Conservation (phyloP, 2,888 invertebrate species). For the Yponomeuta cagnagella region DNA sequence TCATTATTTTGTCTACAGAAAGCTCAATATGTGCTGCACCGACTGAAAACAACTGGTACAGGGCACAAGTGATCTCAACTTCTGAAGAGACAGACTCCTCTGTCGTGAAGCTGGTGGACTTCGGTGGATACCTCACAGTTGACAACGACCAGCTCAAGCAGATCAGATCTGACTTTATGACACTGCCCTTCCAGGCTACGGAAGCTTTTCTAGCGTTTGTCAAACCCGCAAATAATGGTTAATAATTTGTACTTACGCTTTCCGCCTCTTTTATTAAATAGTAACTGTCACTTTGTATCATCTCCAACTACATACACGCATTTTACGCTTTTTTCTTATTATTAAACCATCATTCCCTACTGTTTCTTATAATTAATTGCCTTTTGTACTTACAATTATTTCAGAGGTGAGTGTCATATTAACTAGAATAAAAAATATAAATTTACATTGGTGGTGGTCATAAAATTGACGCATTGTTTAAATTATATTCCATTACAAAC, state of each 20-base stretch:
- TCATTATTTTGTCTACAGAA: slow-evolving; percentile 60
- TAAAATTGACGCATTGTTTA: neutral
- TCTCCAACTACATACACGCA: no score
- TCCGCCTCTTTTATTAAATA: neutral
- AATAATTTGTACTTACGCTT: slow-evolving; percentile 25
- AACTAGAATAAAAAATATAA: neutral
- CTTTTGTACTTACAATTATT: neutral
- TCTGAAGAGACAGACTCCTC: slow-evolving; percentile 83
- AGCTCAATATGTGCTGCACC: slow-evolving; percentile 93
- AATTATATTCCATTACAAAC: no score
- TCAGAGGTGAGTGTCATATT: neutral
- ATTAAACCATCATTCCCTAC: neutral
- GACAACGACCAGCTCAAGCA: slow-evolving; percentile 88
- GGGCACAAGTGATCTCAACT: slow-evolving; percentile 85
- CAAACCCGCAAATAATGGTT: slow-evolving; percentile 83
- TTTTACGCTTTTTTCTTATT: neutral
- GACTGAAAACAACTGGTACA: slow-evolving; percentile 90
- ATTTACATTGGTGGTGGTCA: neutral
- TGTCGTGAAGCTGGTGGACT: slow-evolving; percentile 93
- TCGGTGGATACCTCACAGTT: slow-evolving; percentile 92
- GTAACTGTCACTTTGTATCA: no score
- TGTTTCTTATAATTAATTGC: neutral
- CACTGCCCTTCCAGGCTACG: slow-evolving; percentile 97
- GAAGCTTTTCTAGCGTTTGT: slow-evolving; percentile 96
- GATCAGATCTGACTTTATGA: slow-evolving; percentile 94